Evolutionary conservation across 2,113 vertebrate species (phyloP).

Genomic region (Actenoides hombroni): DNA sequence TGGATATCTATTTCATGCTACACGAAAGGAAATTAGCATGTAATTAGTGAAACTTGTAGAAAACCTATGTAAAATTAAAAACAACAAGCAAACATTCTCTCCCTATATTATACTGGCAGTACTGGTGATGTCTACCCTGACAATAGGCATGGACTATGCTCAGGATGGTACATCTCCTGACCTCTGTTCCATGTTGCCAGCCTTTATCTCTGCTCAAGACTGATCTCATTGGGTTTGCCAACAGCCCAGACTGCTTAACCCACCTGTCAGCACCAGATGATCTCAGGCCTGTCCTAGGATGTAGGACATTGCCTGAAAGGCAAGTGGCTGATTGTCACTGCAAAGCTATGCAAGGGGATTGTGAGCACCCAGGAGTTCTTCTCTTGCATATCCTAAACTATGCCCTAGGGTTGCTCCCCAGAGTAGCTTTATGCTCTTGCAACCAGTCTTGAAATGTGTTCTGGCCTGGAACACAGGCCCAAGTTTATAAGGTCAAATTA

Average conservation of each 20-base stretch:
- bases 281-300: not conserved
- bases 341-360: not conserved
- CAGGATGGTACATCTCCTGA: not conserved
- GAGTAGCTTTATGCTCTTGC: not conserved
- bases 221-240: not conserved
- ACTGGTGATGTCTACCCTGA: not conserved
- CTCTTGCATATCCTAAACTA: not conserved
- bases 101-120: not conserved
- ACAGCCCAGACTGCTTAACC: not conserved
- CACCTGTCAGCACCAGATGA: fast-evolving
- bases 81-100: not conserved
- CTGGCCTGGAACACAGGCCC: not conserved
- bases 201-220: not conserved
- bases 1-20: not conserved
- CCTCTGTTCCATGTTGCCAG: fast-evolving
- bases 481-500: not conserved
- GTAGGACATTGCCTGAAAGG: not conserved
- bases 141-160: not conserved
- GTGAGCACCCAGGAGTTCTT: not conserved
- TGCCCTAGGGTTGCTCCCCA: not conserved
- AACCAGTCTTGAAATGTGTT: not conserved
- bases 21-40: not conserved
- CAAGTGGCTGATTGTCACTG: not conserved
- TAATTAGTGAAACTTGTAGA: not conserved
- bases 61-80: not conserved